Evolutionary conservation across 2,113 vertebrate genomes (phyloP).

Genomic region (Zeus faber): DNA sequence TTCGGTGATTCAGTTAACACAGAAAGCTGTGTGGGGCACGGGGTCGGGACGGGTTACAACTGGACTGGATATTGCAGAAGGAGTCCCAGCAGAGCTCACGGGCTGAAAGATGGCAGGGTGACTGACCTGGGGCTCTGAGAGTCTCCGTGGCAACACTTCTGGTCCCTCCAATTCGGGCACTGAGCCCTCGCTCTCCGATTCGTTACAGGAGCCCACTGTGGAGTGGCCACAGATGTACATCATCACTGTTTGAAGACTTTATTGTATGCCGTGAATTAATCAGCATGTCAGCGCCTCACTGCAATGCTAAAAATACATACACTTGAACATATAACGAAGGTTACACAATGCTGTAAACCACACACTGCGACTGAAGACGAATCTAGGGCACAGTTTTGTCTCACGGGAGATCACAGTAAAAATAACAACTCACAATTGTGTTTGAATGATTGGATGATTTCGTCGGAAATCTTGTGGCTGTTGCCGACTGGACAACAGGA

Average conservation of each 20-base stretch:
- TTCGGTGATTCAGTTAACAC: not conserved
- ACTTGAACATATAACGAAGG: not conserved
- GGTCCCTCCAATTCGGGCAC: slow-evolving; percentile 86
- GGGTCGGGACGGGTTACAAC: not conserved
- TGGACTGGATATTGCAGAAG: not conserved
- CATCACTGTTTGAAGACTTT: too few relatives aligned
- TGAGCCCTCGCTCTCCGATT: slow-evolving; percentile 88
- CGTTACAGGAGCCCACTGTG: slow-evolving; percentile 80
- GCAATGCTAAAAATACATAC: slow-evolving; percentile 10
- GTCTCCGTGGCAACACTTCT: slow-evolving; percentile 63
- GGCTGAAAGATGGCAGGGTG: not conserved
- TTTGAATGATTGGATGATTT: slow-evolving; percentile 60
- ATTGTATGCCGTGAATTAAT: too few relatives aligned
- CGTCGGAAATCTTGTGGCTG: slow-evolving; percentile 70
- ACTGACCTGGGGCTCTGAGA: slow-evolving; percentile 77
- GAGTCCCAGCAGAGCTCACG: not conserved
- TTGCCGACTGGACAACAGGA: slow-evolving; percentile 59
- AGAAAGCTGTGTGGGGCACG: not conserved
- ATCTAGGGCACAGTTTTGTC: slow-evolving; percentile 10
- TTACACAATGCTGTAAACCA: not conserved
- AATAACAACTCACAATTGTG: slow-evolving; percentile 62
- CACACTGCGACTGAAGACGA: not conserved
- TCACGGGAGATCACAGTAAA: not conserved
- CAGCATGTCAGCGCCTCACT: too few relatives aligned
- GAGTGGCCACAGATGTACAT: slow-evolving; percentile 10